Base-by-base conservation (phyloP, 1,140 invertebrate species). In the Sitophilus oryzae region DNA sequence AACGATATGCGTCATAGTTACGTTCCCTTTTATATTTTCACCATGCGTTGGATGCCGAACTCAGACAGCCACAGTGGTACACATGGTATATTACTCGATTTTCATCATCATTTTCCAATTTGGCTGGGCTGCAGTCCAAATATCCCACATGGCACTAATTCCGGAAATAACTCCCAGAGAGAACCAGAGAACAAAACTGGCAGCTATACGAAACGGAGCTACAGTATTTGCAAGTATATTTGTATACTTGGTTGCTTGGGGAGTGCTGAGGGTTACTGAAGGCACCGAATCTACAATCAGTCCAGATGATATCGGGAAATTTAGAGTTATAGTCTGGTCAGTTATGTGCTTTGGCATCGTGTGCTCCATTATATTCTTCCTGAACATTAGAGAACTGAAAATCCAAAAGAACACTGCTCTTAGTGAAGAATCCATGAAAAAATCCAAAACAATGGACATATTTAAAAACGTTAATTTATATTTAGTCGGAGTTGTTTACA, bases 101-200 rank as follows among this genome's bases (percentile, higher is more conserved):
- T 96, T 97, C 74, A 88, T 97, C 36, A 74, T 89, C 38, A 84
- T 97, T 58, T 97, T 97, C 74, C 95, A 98, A 81, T 91, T 96
- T 74, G 94, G 94, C 19, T 97, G 95, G 94, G 93, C 93, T 2
- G 74, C 87, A 9, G 87, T 91, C 1, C 95, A 98, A 79, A 95
- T 97, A 63, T 92, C 92, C 20, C 94, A 98, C 74, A 77, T 98
- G 42, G 88, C 93, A 2, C 70, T 88, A 15, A 85, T 90, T 58
- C 81, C 86, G 11, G 85, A 88, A 69, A 71, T 88, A 21, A 82
- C 85, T 16, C 78, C 82, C 10, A 80, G 82, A 64, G 79, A 88
- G 62, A 79, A 86, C 61, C 84, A 93, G 64, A 77, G 92, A 56
- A 92, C 91, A 11, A 84, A 85, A 69, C 77, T 96, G 2, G 90